Conservation (phyloP, 2,113 vertebrate genomes). For the Poeciliopsis retropinna region DNA sequence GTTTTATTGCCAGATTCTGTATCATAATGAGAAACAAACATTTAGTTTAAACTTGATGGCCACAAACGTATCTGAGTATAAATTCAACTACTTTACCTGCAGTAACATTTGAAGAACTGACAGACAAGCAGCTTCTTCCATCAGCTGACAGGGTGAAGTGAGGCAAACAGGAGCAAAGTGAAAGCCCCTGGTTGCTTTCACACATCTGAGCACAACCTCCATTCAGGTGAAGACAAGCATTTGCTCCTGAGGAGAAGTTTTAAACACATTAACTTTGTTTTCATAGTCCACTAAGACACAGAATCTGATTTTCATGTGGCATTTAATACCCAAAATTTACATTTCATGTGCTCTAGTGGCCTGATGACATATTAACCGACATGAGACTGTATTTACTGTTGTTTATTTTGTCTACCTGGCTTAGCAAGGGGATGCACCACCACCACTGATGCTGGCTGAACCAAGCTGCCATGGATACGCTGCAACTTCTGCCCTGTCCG, state of each 20-base stretch:
- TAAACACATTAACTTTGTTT: background rate
- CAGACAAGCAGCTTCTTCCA: slow-evolving; percentile 74
- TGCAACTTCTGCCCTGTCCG: slow-evolving; percentile 82
- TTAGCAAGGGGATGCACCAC: slow-evolving; percentile 91
- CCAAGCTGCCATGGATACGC: slow-evolving; percentile 82
- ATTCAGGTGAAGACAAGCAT: slow-evolving; percentile 84
- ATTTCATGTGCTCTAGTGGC: background rate
- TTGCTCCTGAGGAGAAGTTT: slow-evolving; percentile 70
- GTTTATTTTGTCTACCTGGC: slow-evolving; percentile 82
- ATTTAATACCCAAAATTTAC: background rate
- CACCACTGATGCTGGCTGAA: slow-evolving; percentile 87
- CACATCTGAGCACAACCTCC: slow-evolving; percentile 88
- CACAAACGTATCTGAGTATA: background rate
- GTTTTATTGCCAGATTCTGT: slow-evolving; percentile 60
- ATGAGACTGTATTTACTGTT: background rate
- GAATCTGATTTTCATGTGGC: background rate
- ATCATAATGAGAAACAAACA: background rate
- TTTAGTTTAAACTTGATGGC: background rate
- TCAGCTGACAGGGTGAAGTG: slow-evolving; percentile 70
- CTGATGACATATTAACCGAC: no score
- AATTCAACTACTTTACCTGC: slow-evolving; percentile 55
- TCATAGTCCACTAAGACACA: background rate
- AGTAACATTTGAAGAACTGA: slow-evolving; percentile 30
- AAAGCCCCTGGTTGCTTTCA: slow-evolving; percentile 79
- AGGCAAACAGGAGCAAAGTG: slow-evolving; percentile 79